Conservation (phyloP, 2,797 vertebrate genomes). For the Dallia pectoralis region DNA sequence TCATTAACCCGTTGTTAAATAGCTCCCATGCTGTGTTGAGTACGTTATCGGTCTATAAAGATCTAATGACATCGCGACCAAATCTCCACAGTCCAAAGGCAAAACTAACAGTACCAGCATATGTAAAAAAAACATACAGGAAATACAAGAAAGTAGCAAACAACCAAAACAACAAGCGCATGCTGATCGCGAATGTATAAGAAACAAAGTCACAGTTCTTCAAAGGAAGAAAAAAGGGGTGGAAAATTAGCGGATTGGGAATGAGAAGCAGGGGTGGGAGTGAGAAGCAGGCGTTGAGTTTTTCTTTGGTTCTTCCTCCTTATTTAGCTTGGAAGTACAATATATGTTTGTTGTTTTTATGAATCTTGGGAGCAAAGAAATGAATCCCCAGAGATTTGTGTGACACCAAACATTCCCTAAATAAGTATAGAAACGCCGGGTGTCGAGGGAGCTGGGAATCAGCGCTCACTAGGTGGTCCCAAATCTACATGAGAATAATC, state of each 20-base stretch:
- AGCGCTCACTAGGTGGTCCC: slow-evolving; percentile 36
- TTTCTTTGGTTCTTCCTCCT: background rate
- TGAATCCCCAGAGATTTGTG: slow-evolving; percentile 33
- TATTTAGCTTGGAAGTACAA: slow-evolving; percentile 38
- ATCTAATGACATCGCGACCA: slow-evolving; percentile 23
- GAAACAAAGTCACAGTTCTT: slow-evolving; percentile 20
- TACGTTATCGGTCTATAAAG: background rate
- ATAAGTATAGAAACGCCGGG: slow-evolving; percentile 1
- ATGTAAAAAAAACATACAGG: slow-evolving; percentile 44
- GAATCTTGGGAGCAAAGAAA: background rate
- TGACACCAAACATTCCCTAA: slow-evolving; percentile 23
- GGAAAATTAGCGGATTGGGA: slow-evolving; percentile 9
- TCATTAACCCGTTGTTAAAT: background rate
- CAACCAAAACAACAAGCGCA: slow-evolving; percentile 44
- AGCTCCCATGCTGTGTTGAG: background rate
- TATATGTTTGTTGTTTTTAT: background rate
- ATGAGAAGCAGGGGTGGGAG: background rate
- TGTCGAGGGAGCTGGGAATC: slow-evolving; percentile 20
- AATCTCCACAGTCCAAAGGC: slow-evolving; percentile 62
- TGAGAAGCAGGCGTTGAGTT: background rate
- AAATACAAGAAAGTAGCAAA: slow-evolving; percentile 25
- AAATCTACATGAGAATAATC: slow-evolving; percentile 40
- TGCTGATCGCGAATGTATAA: slow-evolving; percentile 26
- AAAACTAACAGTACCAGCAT: slow-evolving; percentile 39
- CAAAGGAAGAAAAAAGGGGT: slow-evolving; percentile 28